These are phyloP conservation scores for Carlito syrichta DNA, from an alignment of 2,113 vertebrate species.

Conservation along the genomic window DNA sequence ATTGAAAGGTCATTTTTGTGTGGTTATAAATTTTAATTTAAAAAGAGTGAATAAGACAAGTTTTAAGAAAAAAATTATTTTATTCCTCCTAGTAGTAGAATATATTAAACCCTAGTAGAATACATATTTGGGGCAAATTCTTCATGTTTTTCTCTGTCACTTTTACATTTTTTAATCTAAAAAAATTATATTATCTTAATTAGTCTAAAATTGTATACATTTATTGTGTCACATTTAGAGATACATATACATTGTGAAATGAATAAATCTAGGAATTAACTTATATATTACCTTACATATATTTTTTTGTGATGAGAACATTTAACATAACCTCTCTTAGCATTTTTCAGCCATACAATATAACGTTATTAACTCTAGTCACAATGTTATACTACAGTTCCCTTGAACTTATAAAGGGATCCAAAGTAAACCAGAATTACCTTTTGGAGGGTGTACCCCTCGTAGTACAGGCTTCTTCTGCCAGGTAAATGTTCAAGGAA, in stretches of 20 bases:
- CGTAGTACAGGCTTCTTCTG: no score
- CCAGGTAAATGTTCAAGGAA: no score
- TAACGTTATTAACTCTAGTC: not conserved
- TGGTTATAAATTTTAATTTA: not conserved
- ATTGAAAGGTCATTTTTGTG: not conserved
- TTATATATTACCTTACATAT: not conserved
- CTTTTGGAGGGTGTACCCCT: no score
- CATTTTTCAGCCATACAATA: not conserved
- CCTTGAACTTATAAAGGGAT: not conserved
- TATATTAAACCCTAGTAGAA: not conserved
- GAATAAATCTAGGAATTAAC: not conserved
- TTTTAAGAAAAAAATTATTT: not conserved
- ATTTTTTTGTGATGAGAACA: not conserved
- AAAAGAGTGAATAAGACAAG: not conserved
- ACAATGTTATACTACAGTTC: not conserved
- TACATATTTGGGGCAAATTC: not conserved
- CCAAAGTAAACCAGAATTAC: no score
- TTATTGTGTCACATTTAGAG: not conserved
- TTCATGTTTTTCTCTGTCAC: not conserved
- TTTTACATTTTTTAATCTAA: no score
- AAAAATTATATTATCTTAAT: not conserved
- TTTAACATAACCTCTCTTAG: not conserved
- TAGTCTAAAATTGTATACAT: not conserved
- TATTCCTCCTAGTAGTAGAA: not conserved
- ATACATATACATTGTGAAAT: not conserved